These are phyloP conservation scores for Oscheius myriophilus DNA, from an alignment of 2,888 invertebrate genomes.

Conservation along the genomic window DNA sequence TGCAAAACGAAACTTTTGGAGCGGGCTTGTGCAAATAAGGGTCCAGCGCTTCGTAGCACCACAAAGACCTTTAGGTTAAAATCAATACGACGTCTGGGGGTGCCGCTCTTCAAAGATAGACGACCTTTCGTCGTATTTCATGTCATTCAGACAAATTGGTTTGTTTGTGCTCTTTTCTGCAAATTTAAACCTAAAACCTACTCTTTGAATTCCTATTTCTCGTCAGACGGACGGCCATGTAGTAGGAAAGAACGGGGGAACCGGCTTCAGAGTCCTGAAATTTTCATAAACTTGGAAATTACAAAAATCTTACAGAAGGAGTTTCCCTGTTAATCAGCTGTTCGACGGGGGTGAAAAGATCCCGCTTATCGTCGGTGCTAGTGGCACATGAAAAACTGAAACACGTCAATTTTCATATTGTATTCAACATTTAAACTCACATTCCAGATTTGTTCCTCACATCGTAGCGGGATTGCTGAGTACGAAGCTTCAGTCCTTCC, in stretches of 20 bases:
- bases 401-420: slow-evolving; percentile 16
- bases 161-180: background rate
- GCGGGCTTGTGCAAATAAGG: no score
- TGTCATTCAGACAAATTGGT: background rate
- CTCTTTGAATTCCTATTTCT: slow-evolving; percentile 50
- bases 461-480: slow-evolving; percentile 63
- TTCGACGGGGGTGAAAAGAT: slow-evolving; percentile 91
- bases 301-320: background rate
- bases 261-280: slow-evolving; percentile 11
- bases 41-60: slow-evolving; percentile 6
- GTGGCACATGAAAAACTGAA: slow-evolving; percentile 62
- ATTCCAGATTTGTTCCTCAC: slow-evolving; percentile 47
- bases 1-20: no score
- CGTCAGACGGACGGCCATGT: slow-evolving; percentile 68
- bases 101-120: background rate
- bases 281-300: no score
- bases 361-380: slow-evolving; percentile 82
- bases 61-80: slow-evolving; percentile 9
- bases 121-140: no score
- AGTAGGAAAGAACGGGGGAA: slow-evolving; percentile 57
- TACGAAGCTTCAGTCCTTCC: slow-evolving; percentile 53
- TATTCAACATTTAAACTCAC: slow-evolving; percentile 32
- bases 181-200: slow-evolving; percentile 28
- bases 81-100: slow-evolving; percentile 27
- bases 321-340: slow-evolving; percentile 37